Percentiles rank a stretch among this genome's conserved stretches.
These are phyloP conservation scores for Cremastinae sp. DNA, from an alignment of 2,888 invertebrate genomes.

Conservation along the genomic window DNA sequence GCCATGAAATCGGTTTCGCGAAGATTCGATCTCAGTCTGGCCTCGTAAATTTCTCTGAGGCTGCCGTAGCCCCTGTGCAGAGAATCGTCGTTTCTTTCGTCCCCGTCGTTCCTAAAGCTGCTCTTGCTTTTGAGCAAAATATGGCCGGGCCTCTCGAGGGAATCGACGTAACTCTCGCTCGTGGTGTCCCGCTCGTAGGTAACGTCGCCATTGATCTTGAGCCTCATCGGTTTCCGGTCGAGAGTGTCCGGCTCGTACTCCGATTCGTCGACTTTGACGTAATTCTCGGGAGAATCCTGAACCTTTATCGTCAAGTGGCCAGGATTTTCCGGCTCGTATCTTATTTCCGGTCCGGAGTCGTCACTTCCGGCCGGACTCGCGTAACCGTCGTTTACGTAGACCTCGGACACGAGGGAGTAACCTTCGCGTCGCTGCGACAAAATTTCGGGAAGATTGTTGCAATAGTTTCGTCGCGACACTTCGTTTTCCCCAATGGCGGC, in stretches of 20 bases:
- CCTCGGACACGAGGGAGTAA: slow-evolving; percentile 89
- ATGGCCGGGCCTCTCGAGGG: slow-evolving; percentile 82
- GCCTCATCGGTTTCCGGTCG: slow-evolving; percentile 88
- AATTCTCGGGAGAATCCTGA: slow-evolving; percentile 90
- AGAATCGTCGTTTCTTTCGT: slow-evolving; percentile 77
- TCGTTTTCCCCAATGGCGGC: slow-evolving; percentile 76
- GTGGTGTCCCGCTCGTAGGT: slow-evolving; percentile 77
- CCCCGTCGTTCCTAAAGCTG: slow-evolving; percentile 85
- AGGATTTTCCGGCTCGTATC: slow-evolving; percentile 85
- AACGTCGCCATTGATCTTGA: slow-evolving; percentile 78
- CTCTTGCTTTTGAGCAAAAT: slow-evolving; percentile 86
- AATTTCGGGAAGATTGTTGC: slow-evolving; percentile 81
- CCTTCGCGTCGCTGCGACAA: slow-evolving; percentile 81
- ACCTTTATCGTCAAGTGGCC: slow-evolving; percentile 93
- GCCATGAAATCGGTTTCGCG: slow-evolving; percentile 60
- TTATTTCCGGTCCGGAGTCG: slow-evolving; percentile 82
- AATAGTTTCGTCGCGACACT: slow-evolving; percentile 64
- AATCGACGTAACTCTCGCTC: slow-evolving; percentile 82
- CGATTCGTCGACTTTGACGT: slow-evolving; percentile 88
- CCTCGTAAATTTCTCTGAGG: slow-evolving; percentile 88
- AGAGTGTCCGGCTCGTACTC: slow-evolving; percentile 93
- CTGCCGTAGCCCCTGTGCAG: slow-evolving; percentile 84
- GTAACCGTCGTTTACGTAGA: slow-evolving; percentile 89
- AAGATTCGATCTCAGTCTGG: slow-evolving; percentile 74
- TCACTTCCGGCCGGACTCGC: slow-evolving; percentile 81